Evolutionary conservation across 37 sponge, comb jelly and placozoan genomes (phyloP), one percentile per base, ranked within the genome.

Genomic region (Halisarca cf. caerulea): DNA sequence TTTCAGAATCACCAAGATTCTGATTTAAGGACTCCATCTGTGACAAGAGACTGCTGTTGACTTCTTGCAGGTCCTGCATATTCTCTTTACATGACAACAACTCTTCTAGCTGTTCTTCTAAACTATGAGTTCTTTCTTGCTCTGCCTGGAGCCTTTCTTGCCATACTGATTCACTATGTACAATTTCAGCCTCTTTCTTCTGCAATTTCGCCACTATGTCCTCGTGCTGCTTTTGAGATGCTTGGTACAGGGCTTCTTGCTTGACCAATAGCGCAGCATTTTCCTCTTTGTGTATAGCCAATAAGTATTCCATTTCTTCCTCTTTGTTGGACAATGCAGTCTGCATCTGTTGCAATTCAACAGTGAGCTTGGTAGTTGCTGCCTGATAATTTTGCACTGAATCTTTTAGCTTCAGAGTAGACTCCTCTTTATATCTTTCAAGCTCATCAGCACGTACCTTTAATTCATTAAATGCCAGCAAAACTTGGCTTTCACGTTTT

Each of bases 1-100:
- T 43, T 9, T 74, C 77, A 44, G 53, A 3, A 28, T 89, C 88
- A 44, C 84, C 62, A 0, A 71, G 27, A 5, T 83, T 78, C 0
- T 60, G 70, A 30, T 85, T 89, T 0, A 84, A 39, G 20, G 55
- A 24, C 59, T 91, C 91, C 27, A 91, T 27, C 78, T 87, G 88
- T 5, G 91, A 87, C 39, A 88, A 57, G 2, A 91, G 54, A 28
- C 80, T 88, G 78, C 79, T 32, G 25, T 74, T 61, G 24, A 27
- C 30, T 9, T 59, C 57, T 57, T 81, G 62, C 81, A 79, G 79
- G 15, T 90, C 78, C 7, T 47, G 15, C 14, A 42, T 30, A 23
- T 87, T 73, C 0, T 59, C 58, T 59, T 58, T 45, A 30, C 73
- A 66, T 11, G 32, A 41, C 25, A 6, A 6, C 27, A 87, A 32